Base-by-base conservation (phyloP, 37 sponge, comb jelly and placozoan species). In the Mnemiopsis leidyi region DNA sequence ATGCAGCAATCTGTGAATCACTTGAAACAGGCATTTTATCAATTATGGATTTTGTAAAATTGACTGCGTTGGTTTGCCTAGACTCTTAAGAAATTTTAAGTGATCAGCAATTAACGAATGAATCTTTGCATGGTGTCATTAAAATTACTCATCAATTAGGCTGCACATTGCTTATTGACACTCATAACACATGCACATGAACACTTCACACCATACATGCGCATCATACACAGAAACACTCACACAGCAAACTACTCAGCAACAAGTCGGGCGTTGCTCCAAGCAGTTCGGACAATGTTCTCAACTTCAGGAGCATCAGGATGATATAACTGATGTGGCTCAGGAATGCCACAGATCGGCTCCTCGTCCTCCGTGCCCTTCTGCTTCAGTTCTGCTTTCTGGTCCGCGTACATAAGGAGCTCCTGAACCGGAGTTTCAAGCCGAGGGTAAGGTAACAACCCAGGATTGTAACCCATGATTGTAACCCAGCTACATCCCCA, bases 221-320 rank as follows among this genome's bases (percentile, higher is more conserved):
- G 13, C 9, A 5, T 48, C 61, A 48, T 13, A 48, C 75, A 71
- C n/a, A 71, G 18, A 67, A 13, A 23, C 75, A 28, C 75, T 71
- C 75, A 71, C 75, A 29, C 75, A 71, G 5, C 75, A 71, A 13
- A 71, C 82, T 85, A 85, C 31, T 85, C 90, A 1, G 90, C 90
- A 23, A 85, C 90, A n/a, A 85, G 90, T 20, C 90, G 23, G 0
- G 90, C 90, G 30, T 28, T 32, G 90, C 90, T 39, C 90, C 90
- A 85, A 13, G 90, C 90, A 13, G 90, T 28, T 85, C 90, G 2
- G 24, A 85, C 35, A 25, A 85, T 85, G 23, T 7, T 85, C 90
- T 85, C 90, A 13, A 33, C 90, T 38, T 85, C 26, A 1, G 1
- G 28, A 5, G 90, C 90, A n/a, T 39, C 90, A 39, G 90, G 90